Percentiles rank a stretch among this genome's conserved stretches.
Evolutionary conservation across 2,113 vertebrate species (phyloP).

Genomic region (Anarhynchus alexandrinus): DNA sequence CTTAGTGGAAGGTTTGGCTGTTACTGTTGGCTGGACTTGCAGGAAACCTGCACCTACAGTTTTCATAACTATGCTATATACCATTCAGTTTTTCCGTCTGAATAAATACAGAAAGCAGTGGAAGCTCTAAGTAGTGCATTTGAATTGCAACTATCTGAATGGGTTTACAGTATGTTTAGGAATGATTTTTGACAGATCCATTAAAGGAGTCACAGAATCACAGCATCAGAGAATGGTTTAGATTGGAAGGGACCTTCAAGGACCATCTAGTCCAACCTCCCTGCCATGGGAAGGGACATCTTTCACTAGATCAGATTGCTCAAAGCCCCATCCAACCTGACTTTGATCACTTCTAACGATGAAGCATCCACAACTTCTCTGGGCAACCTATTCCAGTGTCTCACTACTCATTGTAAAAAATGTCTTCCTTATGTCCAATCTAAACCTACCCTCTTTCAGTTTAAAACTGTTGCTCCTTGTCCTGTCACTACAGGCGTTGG

Average conservation of each 20-base stretch:
- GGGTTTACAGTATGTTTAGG: not conserved
- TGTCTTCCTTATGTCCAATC: not conserved
- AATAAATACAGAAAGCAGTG: not conserved
- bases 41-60: not conserved
- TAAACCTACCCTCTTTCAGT: not conserved
- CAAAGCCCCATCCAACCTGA: not conserved
- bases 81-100: not conserved
- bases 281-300: accelerated
- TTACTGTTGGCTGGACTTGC: not conserved
- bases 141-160: not conserved
- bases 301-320: not conserved
- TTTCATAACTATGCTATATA: not conserved
- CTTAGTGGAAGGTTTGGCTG: not conserved
- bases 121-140: not conserved
- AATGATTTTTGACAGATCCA: not conserved
- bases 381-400: not conserved
- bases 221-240: not conserved
- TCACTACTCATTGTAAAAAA: not conserved
- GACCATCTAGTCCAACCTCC: not conserved
- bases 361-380: not conserved
- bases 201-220: not conserved
- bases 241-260: not conserved
- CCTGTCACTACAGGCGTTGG: not conserved
- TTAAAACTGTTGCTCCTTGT: not conserved
- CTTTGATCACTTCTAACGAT: not conserved